These are phyloP conservation scores for Drosophila histrio DNA, from an alignment of 2,888 invertebrate genomes.

Conservation along the genomic window DNA sequence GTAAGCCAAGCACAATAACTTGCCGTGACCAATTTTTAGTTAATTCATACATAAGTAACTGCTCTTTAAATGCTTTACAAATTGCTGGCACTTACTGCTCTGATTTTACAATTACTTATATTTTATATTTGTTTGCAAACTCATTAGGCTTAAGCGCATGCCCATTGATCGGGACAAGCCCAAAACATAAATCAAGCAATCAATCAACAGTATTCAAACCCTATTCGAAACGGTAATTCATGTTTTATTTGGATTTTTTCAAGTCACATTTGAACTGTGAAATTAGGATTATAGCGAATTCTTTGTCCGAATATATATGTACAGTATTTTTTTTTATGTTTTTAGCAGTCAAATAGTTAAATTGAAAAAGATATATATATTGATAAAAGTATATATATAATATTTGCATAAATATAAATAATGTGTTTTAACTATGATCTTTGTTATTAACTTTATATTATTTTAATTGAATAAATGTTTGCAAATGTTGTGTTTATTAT, in stretches of 20 bases:
- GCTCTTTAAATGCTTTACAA: constrained; percentile 35
- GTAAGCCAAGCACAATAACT: constrained; percentile 44
- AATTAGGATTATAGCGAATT: constrained; percentile 3
- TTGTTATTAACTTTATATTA: no score
- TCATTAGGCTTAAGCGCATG: constrained; percentile 48
- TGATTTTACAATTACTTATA: constrained; percentile 36
- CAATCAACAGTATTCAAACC: constrained; percentile 53
- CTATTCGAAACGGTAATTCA: constrained; percentile 41
- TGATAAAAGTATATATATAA: no score
- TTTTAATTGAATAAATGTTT: no score
- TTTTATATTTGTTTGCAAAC: constrained; percentile 39
- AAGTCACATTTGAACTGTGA: background rate
- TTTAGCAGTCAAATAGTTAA: background rate
- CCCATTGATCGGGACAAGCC: constrained; percentile 31
- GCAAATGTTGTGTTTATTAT: no score
- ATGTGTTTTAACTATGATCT: no score
- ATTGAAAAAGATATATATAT: background rate
- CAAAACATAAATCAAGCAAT: constrained; percentile 46
- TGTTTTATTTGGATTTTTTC: background rate
- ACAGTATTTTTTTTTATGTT: background rate
- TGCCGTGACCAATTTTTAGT: constrained; percentile 60
- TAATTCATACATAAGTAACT: constrained; percentile 37
- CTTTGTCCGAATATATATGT: background rate
- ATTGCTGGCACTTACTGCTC: constrained; percentile 43
- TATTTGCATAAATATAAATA: background rate